Evolutionary conservation across 1,140 invertebrate species (phyloP).

Genomic region (Stenopsyche tienmushanensis): DNA sequence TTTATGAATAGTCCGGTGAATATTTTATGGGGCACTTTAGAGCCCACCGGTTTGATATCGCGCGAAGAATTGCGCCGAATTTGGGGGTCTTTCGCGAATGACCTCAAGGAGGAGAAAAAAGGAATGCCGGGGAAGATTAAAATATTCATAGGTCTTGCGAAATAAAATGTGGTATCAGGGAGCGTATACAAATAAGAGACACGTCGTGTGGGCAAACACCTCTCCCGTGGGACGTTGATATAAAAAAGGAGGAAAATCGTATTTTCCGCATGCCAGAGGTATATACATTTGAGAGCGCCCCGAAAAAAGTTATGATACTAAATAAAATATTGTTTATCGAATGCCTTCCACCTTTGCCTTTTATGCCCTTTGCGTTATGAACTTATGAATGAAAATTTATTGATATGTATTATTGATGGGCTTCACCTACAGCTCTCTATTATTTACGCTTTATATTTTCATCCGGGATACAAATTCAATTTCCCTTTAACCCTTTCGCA

Average conservation of each 20-base stretch:
- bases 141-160: not conserved
- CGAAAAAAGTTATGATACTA: not conserved
- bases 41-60: too few species aligned
- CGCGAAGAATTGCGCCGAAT: too few species aligned
- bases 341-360: not conserved
- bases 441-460: too few species aligned
- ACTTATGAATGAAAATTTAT: not conserved
- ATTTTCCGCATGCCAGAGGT: not conserved
- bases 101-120: too few species aligned
- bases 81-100: too few species aligned
- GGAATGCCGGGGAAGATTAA: not conserved
- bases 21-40: too few species aligned
- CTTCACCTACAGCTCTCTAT: too few species aligned
- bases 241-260: not conserved
- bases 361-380: not conserved
- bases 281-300: not conserved
- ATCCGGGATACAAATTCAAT: too few species aligned
- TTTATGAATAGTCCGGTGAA: too few species aligned
- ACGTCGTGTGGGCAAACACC: not conserved
- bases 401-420: not conserved
- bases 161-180: not conserved
- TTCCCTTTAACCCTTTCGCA: too few species aligned
- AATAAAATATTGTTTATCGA: not conserved
- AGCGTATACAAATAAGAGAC: not conserved
- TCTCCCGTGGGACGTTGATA: not conserved